Base-by-base conservation (phyloP, 2,888 invertebrate genomes). In the Heliconius erato region DNA sequence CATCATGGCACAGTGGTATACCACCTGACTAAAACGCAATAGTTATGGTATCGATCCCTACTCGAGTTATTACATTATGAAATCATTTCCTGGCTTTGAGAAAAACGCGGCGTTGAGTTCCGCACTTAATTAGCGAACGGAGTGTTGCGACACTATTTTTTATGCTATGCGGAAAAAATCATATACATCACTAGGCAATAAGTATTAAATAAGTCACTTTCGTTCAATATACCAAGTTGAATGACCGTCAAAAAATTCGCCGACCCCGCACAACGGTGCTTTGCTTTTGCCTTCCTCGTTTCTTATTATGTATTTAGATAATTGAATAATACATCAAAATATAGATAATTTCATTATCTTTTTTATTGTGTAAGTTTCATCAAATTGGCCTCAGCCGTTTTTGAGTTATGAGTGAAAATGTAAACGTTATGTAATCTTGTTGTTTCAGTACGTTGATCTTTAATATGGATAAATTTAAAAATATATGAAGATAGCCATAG, bases 171-270 rank as follows among this genome's bases (percentile, higher is more conserved):
- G 12, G 12, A 65, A 65, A 65, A 65, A 65, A 26, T 12, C 65
- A 44, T 16, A 65, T 82, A 74, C 40, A 81, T 71, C 81, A 78
- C 78, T 65, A 54, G 23, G 63, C 71, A 59, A 81, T 72, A 74
- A 40, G 44, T 80, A 79, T 63, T 54, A 83, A 82, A 74, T 71
- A 72, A 83, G 85, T 84, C 84, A 85, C 84, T 85, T 85, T 84
- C 84, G 85, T 85, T 82, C 86, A 82, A 72, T 84, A 79, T 74
- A 82, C 83, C 16, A 49, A 81, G 81, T 82, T 83, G 81, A 84
- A 82, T 76, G 86, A 82, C 85, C 86, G 77, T 26, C 79, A 79
- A 83, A 83, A 82, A 81, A 82, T 85, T 82, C 83, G 79, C 84
- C 81, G 85, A 86, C 85, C 84, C 81, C 84, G 32, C 35, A 32